Base-by-base conservation (phyloP, 2,113 vertebrate species). In the Caretta caretta region DNA sequence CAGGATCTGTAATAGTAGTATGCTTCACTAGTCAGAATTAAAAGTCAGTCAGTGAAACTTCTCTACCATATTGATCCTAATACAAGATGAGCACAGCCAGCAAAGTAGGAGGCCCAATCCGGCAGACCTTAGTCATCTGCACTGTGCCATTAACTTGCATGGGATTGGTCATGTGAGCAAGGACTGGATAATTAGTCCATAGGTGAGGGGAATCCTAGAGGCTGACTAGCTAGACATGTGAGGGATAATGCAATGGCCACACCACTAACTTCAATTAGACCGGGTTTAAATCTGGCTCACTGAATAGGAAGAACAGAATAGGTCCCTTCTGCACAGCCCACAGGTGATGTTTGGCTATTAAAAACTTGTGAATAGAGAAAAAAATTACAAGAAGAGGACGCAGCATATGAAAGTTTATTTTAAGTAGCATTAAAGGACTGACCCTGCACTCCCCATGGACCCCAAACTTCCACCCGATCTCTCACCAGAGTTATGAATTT, bases 61-160 rank as follows among this genome's bases (percentile, higher is more conserved):
- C 65, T 72, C n/a, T 72, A 59, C 72, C 82, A 88, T 50, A 50
- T 69, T 88, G 88, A 90, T 57, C 88, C 82, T 62, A 59, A 38
- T 27, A 48, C 38, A n/a, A 75, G 56, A 82, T 65, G 65, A 35
- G 87, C 50, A 54, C 62, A 78, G 11, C 19, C n/a, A 57, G 82
- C 51, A 69, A 88, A 88, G 54, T 38, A 29, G n/a, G 84, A 72
- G 25, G 62, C 50, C 8, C 76, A 57, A 65, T 29, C 84, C 35
- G 31, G 22, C 82, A 89, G 59, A 80, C 35, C 85, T 78, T 56
- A 49, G 83, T 56, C 50, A 50, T 59, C 48, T 49, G 0, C 72
- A n/a, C 1, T 57, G 81, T 65, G 10, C 81, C 54, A 78, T 88
- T 65, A 76, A 57, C 84, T 86, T 19, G 25, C 87, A 57, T 83